Percentiles rank a stretch among this genome's conserved stretches.
These are phyloP conservation scores for Daktulosphaira vitifoliae DNA, from an alignment of 1,140 invertebrate genomes.

Conservation along the genomic window DNA sequence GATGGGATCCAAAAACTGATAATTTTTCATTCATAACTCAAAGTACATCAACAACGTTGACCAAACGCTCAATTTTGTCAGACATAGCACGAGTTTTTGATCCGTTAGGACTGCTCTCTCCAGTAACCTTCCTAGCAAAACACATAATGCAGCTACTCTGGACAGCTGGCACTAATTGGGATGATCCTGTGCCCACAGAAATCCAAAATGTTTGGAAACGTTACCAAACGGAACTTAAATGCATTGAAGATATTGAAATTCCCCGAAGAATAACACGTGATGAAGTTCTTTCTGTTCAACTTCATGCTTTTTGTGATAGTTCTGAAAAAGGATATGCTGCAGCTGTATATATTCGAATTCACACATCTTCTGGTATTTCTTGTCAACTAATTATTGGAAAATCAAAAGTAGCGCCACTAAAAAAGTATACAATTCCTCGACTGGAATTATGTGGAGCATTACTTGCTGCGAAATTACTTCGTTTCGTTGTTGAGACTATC, in stretches of 20 bases:
- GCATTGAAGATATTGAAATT: not conserved
- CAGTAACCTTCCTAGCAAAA: conserved; percentile 42
- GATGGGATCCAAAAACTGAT: conserved; percentile 15
- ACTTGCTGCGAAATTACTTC: no score
- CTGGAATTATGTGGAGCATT: no score
- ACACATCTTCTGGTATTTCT: conserved; percentile 28
- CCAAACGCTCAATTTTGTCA: not conserved
- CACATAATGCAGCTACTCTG: conserved; percentile 43
- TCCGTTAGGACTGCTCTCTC: no score
- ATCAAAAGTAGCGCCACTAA: conserved; percentile 43
- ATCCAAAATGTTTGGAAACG: conserved; percentile 36
- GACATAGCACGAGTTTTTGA: no score
- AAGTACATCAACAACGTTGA: not conserved
- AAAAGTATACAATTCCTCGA: conserved; percentile 42
- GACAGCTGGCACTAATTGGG: conserved; percentile 40
- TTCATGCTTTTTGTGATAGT: not conserved
- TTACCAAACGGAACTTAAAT: not conserved
- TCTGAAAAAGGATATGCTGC: no score
- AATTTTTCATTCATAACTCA: not conserved
- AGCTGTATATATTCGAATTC: not conserved
- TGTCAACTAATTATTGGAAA: conserved; percentile 39
- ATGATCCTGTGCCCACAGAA: conserved; percentile 39
- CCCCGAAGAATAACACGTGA: not conserved
- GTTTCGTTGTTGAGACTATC: not conserved
- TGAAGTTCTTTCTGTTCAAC: not conserved